These are phyloP conservation scores for Coenobita brevimanus DNA, from an alignment of 1,140 invertebrate species.

Conservation along the genomic window DNA sequence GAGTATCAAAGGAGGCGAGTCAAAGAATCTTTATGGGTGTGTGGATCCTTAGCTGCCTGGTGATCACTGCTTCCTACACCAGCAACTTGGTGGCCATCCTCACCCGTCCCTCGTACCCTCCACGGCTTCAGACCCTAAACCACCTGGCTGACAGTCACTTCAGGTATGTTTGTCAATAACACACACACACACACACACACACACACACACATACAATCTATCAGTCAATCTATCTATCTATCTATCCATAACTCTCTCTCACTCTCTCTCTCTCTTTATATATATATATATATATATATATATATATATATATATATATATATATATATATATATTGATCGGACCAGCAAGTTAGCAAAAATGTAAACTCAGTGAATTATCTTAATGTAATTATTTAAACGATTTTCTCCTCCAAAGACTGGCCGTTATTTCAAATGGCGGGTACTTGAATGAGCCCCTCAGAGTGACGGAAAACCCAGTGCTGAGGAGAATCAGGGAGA, in stretches of 20 bases:
- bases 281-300: too few species aligned
- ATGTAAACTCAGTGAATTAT: not conserved
- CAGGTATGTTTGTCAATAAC: not conserved
- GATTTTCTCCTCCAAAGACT: not conserved
- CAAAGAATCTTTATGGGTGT: not conserved
- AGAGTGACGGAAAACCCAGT: not conserved
- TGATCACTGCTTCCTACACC: constrained; percentile 1
- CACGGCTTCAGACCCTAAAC: not conserved
- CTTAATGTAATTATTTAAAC: not conserved
- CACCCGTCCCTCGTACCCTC: too few species aligned
- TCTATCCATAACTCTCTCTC: too few species aligned
- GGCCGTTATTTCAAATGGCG: not conserved
- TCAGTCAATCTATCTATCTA: too few species aligned
- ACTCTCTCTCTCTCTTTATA: too few species aligned
- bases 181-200: constrained; percentile 12
- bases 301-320: too few species aligned
- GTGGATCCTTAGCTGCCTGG: not conserved
- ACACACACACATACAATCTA: too few species aligned
- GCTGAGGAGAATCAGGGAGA: not conserved
- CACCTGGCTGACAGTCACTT: not conserved
- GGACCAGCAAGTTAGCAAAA: not conserved
- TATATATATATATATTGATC: too few species aligned
- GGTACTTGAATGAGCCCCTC: not conserved
- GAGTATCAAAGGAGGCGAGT: not conserved
- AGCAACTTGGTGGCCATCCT: constrained; percentile 2